Evolutionary conservation across 2,888 invertebrate species (phyloP), one percentile per base, ranked within the genome.

Genomic region (Tortricodes alternella): DNA sequence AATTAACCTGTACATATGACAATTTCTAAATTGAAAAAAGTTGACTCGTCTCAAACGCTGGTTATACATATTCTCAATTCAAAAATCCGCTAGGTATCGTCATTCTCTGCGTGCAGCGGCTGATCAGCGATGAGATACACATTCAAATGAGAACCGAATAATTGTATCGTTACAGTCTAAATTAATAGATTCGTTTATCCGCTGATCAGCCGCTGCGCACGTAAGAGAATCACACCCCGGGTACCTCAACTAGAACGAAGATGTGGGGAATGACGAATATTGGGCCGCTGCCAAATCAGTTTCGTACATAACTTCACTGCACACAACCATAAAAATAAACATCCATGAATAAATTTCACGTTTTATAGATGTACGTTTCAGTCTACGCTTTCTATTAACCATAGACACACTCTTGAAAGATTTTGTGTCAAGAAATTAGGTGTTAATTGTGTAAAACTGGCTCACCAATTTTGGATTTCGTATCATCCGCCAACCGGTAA

Each of bases 391-490:
- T 63, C 59, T 61, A 62, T 68, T 64, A 59, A 50, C 50, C 37
- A 56, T 60, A 52, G 57, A 55, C 61, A 13, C 23, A 50, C 51
- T 46, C 7, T 15, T 8, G 13, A 11, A 35, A 34, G 19, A 19
- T 35, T 32, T 46, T 9, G 32, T 52, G 32, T 41, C 39, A 46
- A 57, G 48, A 43, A 39, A 19, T 44, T 35, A 16, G 41, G 29
- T 29, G 57, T 41, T 58, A 56, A 61, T 48, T 57, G 48, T 19
- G 53, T 62, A 66, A 94, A 94, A 89, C 94, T 95, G 95, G 95
- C 95, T 92, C 95, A 95, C 88, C 95, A 95, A 92, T 95, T 95
- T 91, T 95, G 95, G 95, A 95, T 95, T 80, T 95, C 95, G 62
- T 95, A 95, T 89, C 95, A 95, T 91, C 95, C 95, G 76, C 95